phyloP scores from a whole-genome alignment of 2,888 invertebrate species.

The Hyalella azteca region DNA sequence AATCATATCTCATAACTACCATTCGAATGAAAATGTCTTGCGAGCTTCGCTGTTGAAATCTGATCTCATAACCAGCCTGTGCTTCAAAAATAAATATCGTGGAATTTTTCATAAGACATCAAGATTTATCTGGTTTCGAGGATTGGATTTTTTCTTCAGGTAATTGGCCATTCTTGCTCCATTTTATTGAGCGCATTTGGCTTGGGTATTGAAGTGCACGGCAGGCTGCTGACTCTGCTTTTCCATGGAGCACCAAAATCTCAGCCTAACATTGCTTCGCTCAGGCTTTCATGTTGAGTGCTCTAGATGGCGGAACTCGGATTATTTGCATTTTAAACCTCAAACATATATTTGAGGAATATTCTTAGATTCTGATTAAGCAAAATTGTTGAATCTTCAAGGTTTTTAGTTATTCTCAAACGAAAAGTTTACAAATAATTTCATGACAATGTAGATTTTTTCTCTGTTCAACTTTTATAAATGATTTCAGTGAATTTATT shows the following conservation, averaged over 20 bases:
- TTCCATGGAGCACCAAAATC: not conserved
- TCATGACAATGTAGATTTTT: no score
- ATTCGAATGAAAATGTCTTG: not conserved
- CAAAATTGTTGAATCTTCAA: not conserved
- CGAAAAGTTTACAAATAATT: not conserved
- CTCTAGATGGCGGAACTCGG: not conserved
- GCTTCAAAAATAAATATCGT: not conserved
- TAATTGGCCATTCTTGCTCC: not conserved
- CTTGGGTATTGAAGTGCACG: slow-evolving; percentile 1
- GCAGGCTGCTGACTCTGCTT: not conserved
- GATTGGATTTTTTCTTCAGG: not conserved
- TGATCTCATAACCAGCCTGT: not conserved
- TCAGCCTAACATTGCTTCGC: not conserved
- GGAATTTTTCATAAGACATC: not conserved
- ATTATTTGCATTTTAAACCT: not conserved
- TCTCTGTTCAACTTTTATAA: no score
- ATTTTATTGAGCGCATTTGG: not conserved
- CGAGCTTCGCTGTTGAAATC: not conserved
- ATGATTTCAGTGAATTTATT: no score
- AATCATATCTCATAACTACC: not conserved
- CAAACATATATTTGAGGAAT: not conserved
- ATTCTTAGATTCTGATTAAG: not conserved
- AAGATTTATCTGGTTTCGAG: not conserved
- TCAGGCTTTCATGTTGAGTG: not conserved
- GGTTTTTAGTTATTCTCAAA: not conserved